Percentiles rank a stretch among this genome's conserved stretches.
These are phyloP conservation scores for Crossaster papposus DNA, from an alignment of 53 echinoderm and acorn worm species.

Conservation along the genomic window DNA sequence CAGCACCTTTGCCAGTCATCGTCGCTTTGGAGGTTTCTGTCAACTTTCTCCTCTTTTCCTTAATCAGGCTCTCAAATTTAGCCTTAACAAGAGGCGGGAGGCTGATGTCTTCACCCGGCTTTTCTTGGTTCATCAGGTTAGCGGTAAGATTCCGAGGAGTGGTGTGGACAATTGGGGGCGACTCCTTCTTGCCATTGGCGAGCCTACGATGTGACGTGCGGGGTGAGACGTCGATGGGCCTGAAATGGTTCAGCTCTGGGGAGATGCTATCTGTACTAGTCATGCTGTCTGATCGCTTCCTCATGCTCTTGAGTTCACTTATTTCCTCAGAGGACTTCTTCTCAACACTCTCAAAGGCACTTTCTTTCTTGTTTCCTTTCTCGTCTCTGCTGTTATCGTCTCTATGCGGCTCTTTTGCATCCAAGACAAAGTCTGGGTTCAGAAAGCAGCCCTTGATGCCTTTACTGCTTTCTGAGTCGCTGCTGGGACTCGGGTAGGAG, in stretches of 20 bases:
- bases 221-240: conserved; percentile 89
- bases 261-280: conserved; percentile 95
- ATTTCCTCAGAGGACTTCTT: conserved; percentile 23
- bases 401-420: not conserved
- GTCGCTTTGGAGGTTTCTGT: conserved; percentile 69
- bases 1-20: conserved; percentile 64
- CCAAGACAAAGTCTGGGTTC: conserved; percentile 32
- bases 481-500: conserved; percentile 52
- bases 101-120: conserved; percentile 6
- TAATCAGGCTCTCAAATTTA: conserved; percentile 71
- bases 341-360: conserved; percentile 48
- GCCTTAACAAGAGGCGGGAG: conserved; percentile 71
- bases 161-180: conserved; percentile 84
- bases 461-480: conserved; percentile 27
- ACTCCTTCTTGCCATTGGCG: conserved; percentile 73
- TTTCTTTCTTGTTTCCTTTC: conserved; percentile 40
- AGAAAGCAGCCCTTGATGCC: conserved; percentile 26
- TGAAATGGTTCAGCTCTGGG: conserved; percentile 90
- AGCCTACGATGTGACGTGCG: conserved; percentile 88
- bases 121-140: conserved; percentile 45
- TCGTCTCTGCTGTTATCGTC: not conserved
- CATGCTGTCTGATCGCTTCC: conserved; percentile 78
- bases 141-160: conserved; percentile 86
- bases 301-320: conserved; percentile 11
- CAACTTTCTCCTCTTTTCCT: conserved; percentile 65